Base-by-base conservation (phyloP, 2,797 vertebrate genomes). In the Perodicticus potto region DNA sequence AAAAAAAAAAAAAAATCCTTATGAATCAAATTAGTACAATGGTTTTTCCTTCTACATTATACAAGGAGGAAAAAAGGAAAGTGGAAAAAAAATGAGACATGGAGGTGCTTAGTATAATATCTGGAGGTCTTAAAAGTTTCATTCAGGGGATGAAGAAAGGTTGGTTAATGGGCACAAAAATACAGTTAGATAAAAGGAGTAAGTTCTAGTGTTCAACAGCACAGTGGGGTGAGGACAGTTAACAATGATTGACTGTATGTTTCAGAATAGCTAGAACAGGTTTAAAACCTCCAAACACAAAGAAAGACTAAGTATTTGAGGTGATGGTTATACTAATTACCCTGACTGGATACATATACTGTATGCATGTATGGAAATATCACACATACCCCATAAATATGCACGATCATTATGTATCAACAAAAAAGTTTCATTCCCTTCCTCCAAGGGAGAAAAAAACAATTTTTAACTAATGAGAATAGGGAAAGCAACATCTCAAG, bases 401-500 rank as follows among this genome's bases (percentile, higher is more conserved):
- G 14, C 57, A 37, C 13, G 37, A 34, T 80, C 57, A 80, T 37
- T 27, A 59, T 37, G 23, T 80, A 37, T 80, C n/a, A 37, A 16
- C 17, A 27, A 80, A 80, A 37, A 57, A 40, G 53, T 29, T 59
- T 93, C 86, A 78, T 85, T 91, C 73, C 32, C 34, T 57, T 91
- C 72, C 63, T 69, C 45, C 59, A 5, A 49, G 40, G 57, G 61
- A 13, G 32, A 17, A 32, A n/a, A 32, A 88, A 65, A 29, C 74
- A 27, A 67, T 80, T 89, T 96, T 85, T 92, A 93, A 72, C 77
- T 73, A 90, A 74, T 74, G 61, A 93, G 95, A 37, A 96, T 96
- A 97, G 27, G 29, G 34, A 97, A 95, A 83, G 87, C 94, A 97
- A 97, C 89, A 87, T 27, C 65, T 29, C 91, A 90, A 93, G 8